Percentiles rank a stretch among this genome's conserved stretches.
These are phyloP conservation scores for Eulimnadia texana DNA, from an alignment of 1,140 invertebrate genomes.

Conservation along the genomic window DNA sequence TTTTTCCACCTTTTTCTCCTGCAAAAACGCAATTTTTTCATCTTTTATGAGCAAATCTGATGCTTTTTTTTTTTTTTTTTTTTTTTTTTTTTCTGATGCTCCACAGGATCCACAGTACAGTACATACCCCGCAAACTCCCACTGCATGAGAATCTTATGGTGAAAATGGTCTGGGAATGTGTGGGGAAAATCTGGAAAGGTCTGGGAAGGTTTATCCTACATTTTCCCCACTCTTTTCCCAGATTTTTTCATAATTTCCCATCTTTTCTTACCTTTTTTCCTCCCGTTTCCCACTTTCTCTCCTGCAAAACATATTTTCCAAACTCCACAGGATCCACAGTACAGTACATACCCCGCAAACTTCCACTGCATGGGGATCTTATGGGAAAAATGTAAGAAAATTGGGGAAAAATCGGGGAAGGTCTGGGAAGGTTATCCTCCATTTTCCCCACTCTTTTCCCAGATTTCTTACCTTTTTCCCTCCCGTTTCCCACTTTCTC, in stretches of 20 bases:
- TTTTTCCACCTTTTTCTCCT: too few species aligned
- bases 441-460: background rate
- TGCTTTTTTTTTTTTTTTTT: background rate
- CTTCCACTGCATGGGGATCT: too few species aligned
- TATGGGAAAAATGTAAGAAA: too few species aligned
- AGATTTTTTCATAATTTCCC: background rate
- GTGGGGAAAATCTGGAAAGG: background rate
- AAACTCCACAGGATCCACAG: too few species aligned
- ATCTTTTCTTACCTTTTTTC: too few species aligned
- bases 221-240: background rate
- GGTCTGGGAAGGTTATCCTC: background rate
- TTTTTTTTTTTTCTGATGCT: background rate
- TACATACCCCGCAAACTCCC: too few species aligned
- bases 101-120: background rate
- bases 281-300: background rate
- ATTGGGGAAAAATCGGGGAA: background rate
- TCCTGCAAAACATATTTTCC: too few species aligned
- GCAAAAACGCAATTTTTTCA: too few species aligned
- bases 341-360: too few species aligned
- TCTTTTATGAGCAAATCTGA: too few species aligned
- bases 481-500: background rate
- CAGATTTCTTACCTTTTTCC: background rate
- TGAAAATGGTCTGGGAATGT: background rate
- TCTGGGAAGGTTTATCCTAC: background rate
- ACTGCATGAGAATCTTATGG: too few species aligned